Evolutionary conservation across 2,113 vertebrate genomes (phyloP).

Genomic region (Corynorhinus townsendii): DNA sequence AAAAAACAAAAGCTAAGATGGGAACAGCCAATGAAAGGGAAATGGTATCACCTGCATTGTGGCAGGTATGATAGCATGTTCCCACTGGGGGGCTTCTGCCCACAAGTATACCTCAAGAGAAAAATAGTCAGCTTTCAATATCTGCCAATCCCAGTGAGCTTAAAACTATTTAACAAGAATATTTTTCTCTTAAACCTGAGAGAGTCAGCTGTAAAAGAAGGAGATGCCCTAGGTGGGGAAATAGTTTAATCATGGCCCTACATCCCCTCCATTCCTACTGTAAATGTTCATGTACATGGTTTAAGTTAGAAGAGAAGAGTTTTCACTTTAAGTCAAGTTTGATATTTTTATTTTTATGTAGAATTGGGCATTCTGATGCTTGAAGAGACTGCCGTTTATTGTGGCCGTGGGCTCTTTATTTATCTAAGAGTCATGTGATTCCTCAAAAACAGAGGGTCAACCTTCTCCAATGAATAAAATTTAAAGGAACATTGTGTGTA

Average conservation of each 20-base stretch:
- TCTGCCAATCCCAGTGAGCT: too few species aligned
- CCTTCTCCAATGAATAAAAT: neutral
- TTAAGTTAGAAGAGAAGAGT: neutral
- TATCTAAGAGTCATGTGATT: neutral
- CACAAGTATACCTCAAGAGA: neutral
- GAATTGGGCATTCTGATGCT: neutral
- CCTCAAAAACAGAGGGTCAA: neutral
- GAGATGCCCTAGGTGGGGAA: neutral
- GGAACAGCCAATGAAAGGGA: neutral
- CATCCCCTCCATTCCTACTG: neutral
- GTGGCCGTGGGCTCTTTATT: neutral
- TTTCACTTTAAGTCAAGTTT: neutral
- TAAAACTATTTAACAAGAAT: too few species aligned
- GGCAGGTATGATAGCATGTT: neutral
- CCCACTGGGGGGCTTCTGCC: neutral
- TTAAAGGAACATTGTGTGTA: neutral
- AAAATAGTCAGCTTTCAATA: neutral
- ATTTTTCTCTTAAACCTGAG: neutral
- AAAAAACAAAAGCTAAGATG: neutral
- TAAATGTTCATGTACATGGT: neutral
- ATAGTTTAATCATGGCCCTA: neutral
- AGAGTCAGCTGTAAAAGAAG: neutral
- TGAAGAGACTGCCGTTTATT: neutral
- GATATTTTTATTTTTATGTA: neutral
- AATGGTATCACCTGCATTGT: neutral